Base-by-base conservation (phyloP, 2,797 vertebrate genomes). In the Girardinus metallicus region DNA sequence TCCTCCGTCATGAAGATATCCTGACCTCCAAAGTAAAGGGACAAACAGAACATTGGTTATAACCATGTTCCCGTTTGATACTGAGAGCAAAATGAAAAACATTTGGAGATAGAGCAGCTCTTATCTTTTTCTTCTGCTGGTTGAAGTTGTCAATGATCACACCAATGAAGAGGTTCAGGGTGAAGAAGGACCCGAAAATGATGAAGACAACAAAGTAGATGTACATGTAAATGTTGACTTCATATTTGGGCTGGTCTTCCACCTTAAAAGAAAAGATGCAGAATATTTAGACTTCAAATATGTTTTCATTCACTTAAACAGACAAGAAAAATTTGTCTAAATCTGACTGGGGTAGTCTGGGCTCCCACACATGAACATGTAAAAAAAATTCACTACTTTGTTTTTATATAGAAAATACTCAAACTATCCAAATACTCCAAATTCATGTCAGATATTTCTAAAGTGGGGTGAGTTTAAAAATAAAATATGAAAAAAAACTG, bases 61-160 rank as follows among this genome's bases (percentile, higher is more conserved):
- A 97, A 98, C 89, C 94, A 82, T 3, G 64, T 83, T 78, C 73
- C 10, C 31, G 76, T 36, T 62, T 41, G 39, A 16, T 44, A 60
- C 13, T 6, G 15, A 6, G 60, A 77, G 66, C 16, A 85, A 76
- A 80, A 83, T 34, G 26, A 8, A 4, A 16, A 13, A 31, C 68
- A 74, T 43, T 39, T 51, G 3, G 36, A 79, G n/a, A 72, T 3
- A 77, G 82, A 83, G 82, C 12, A 6, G 29, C 88, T 96, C 98
- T 97, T 97, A 99, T 99, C 98, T 99, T 99, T 97, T 99, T 99
- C 97, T 99, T 99, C 68, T 99, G 99, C 88, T 99, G 99, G 84
- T 99, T 99, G 96, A 99, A 99, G 96, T 99, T 99, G 93, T 99
- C 99, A 51, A 99, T 99, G 96, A 99, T 99, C 95, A 99, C 99